A percentile compares a stretch with the other conserved stretches of the same genome.
phyloP scores from a whole-genome alignment of 2,888 invertebrate genomes.

The Phortica magna region DNA sequence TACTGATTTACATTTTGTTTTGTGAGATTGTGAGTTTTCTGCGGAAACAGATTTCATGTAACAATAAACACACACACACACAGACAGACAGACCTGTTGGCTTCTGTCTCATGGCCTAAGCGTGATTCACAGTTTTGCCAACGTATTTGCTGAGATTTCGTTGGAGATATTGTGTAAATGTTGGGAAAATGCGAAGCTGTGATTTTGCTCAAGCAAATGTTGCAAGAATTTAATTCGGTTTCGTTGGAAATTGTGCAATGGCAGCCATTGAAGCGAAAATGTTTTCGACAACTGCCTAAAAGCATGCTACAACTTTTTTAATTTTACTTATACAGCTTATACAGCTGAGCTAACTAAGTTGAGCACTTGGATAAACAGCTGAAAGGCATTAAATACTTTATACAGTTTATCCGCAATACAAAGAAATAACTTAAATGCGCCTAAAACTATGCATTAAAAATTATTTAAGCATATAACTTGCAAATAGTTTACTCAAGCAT shows the following conservation, averaged over 20 bases:
- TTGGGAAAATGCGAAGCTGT: neutral
- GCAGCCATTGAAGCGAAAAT: neutral
- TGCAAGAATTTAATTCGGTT: neutral
- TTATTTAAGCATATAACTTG: too few relatives aligned
- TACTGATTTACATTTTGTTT: neutral
- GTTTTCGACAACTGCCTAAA: neutral
- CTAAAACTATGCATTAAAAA: too few relatives aligned
- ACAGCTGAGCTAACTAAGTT: neutral
- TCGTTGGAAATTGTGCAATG: slow-evolving; percentile 3
- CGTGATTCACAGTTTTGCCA: neutral
- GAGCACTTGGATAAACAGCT: neutral
- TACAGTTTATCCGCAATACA: too few relatives aligned
- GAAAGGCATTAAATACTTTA: neutral
- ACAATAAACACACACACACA: neutral
- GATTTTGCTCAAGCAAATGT: neutral
- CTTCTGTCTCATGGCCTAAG: neutral
- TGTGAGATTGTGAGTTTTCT: neutral
- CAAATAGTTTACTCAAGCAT: neutral
- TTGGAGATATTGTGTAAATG: neutral
- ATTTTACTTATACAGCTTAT: neutral
- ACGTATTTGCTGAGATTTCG: neutral
- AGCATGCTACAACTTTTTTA: neutral
- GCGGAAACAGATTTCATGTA: neutral
- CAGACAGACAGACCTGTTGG: neutral
- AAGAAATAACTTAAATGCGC: too few relatives aligned